Base-by-base conservation (phyloP, 2,888 invertebrate genomes). In the Timandra comae region DNA sequence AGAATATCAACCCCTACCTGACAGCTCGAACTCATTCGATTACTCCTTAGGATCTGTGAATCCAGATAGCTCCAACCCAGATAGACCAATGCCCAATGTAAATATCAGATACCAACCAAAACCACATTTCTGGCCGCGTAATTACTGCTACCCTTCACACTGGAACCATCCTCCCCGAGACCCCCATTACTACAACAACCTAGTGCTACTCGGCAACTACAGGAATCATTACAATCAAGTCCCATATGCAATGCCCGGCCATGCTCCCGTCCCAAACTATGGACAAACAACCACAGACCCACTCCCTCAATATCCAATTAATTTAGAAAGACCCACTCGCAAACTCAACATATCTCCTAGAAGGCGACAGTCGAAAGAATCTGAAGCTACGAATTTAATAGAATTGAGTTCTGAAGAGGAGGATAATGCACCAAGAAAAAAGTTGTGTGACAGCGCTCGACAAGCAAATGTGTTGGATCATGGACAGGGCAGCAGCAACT, bases 331-430 rank as follows among this genome's bases (percentile, higher is more conserved):
- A 35, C 85, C 85, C 12, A 84, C 80, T 46, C 69, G 85, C 8
- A 77, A 68, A 45, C 57, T 84, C 32, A 85, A 85, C 46, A 82
- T 84, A 43, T 81, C 81, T 29, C 84, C 85, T 1, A 55, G 80
- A 30, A 67, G 79, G 42, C 64, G 81, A 37, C 73, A 73, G 13
- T 79, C 82, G 7, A 77, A 74, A 52, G 82, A 81, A 37, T 73
- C 59, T 58, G 73, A 72, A 43, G 56, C 62, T 48, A 45, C 68
- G 29, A 74, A 71, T 63, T 61, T 71, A 33, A 85, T 86, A 52
- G 86, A 84, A 63, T 73, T 86, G 2, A 85, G 85, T 52, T 86
- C 86, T 27, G 86, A 85, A 46, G 86, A 86, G 32, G 86, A 86
- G 49, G 86, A 86, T 21, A 69, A 74, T 58, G 50, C 52, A 12